Evolutionary conservation across 2,888 invertebrate species (phyloP).

Genomic region (Deilephila elpenor): DNA sequence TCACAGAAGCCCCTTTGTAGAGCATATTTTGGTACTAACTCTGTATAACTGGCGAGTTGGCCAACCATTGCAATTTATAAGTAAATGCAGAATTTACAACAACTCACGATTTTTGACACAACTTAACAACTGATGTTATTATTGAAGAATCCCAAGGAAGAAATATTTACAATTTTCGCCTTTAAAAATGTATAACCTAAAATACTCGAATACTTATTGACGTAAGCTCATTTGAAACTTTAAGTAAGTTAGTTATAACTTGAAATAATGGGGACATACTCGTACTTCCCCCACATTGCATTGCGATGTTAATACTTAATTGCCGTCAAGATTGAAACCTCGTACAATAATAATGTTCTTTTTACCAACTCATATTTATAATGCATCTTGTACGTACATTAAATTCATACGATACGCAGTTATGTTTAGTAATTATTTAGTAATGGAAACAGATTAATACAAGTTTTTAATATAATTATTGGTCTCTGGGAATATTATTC

Average conservation of each 20-base stretch:
- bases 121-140: too few species aligned
- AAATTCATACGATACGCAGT: background rate
- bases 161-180: background rate
- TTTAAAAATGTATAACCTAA: background rate
- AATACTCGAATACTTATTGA: background rate
- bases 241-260: background rate
- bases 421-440: background rate
- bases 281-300: background rate
- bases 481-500: too few species aligned
- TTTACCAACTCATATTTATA: background rate
- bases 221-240: background rate
- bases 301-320: constrained; percentile 9
- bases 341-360: background rate
- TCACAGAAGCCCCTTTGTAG: too few species aligned
- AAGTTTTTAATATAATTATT: too few species aligned
- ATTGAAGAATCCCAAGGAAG: too few species aligned
- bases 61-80: too few species aligned
- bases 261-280: constrained; percentile 3
- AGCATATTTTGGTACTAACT: too few species aligned
- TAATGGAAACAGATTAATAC: background rate
- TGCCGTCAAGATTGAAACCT: constrained; percentile 6
- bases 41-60: too few species aligned
- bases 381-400: background rate
- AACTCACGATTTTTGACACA: too few species aligned
- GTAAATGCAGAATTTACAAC: too few species aligned